A percentile compares a stretch with the other conserved stretches of the same genome.
Conservation (phyloP, 2,797 vertebrate genomes). For the Astyanax mexicanus region DNA sequence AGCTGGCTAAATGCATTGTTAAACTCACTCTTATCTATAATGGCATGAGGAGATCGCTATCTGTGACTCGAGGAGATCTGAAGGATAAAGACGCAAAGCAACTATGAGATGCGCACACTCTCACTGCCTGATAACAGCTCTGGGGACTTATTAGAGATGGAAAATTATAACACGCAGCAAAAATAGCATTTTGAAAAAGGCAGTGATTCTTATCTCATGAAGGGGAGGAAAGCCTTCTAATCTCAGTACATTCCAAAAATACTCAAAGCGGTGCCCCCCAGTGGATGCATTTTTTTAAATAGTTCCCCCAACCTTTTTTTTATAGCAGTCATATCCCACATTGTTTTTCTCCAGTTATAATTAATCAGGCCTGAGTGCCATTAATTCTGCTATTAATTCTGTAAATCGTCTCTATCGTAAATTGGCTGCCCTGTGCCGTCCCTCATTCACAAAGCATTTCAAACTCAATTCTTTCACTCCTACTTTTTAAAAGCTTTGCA, state of each 20-base stretch:
- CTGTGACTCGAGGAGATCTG: conserved; percentile 32
- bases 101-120: conserved; percentile 19
- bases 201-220: neutral
- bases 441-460: too few species aligned
- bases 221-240: neutral
- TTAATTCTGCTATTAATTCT: too few species aligned
- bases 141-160: conserved; percentile 15
- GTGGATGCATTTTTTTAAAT: neutral
- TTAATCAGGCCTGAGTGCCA: too few species aligned
- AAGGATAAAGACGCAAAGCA: conserved; percentile 11
- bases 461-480: too few species aligned
- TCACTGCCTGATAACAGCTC: conserved; percentile 27
- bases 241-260: neutral
- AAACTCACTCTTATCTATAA: conserved; percentile 42
- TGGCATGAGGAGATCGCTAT: conserved; percentile 17
- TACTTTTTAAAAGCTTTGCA: too few species aligned
- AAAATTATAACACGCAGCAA: conserved; percentile 17
- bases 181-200: conserved; percentile 36
- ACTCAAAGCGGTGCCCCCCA: conserved; percentile 23
- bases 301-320: neutral
- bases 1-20: conserved; percentile 27
- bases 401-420: too few species aligned
- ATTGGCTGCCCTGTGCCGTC: too few species aligned
- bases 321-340: neutral
- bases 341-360: too few species aligned